Conservation (phyloP, 2,888 invertebrate genomes). For the Pammene fasciana region DNA sequence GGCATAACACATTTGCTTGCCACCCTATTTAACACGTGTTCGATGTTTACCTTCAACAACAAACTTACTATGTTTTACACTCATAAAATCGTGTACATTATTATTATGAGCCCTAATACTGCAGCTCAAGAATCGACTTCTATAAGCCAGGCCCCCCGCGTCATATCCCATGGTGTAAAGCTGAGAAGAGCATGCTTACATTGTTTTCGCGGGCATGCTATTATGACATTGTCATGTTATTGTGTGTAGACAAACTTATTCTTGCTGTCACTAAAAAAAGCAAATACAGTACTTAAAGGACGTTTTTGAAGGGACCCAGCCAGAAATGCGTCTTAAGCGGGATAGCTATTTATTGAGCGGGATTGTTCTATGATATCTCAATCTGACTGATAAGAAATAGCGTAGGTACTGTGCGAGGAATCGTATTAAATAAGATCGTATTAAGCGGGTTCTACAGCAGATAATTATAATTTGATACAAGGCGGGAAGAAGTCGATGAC, state of each 20-base stretch:
- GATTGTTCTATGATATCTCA: no score
- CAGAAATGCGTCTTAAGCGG: no score
- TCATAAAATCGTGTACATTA: not conserved
- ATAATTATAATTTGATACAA: no score
- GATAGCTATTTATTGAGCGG: no score
- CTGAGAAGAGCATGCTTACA: slow-evolving; percentile 32
- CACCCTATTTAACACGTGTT: slow-evolving; percentile 36
- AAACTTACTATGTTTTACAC: slow-evolving; percentile 16
- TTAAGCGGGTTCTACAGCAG: no score
- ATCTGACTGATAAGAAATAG: no score
- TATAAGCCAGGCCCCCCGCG: not conserved
- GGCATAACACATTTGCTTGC: not conserved
- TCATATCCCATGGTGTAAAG: not conserved
- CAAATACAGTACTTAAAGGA: no score
- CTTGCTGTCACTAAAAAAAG: not conserved
- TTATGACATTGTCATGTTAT: slow-evolving; percentile 27
- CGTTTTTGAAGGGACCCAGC: no score
- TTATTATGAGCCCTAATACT: slow-evolving; percentile 10
- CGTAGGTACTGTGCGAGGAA: no score
- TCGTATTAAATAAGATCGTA: no score
- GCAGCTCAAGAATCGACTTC: not conserved
- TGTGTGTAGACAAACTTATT: slow-evolving; percentile 19
- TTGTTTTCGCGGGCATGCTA: slow-evolving; percentile 39
- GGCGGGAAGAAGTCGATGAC: no score
- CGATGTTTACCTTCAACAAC: slow-evolving; percentile 30